These are phyloP conservation scores for Recurvirostra avosetta DNA, from an alignment of 2,113 vertebrate species.

Conservation along the genomic window DNA sequence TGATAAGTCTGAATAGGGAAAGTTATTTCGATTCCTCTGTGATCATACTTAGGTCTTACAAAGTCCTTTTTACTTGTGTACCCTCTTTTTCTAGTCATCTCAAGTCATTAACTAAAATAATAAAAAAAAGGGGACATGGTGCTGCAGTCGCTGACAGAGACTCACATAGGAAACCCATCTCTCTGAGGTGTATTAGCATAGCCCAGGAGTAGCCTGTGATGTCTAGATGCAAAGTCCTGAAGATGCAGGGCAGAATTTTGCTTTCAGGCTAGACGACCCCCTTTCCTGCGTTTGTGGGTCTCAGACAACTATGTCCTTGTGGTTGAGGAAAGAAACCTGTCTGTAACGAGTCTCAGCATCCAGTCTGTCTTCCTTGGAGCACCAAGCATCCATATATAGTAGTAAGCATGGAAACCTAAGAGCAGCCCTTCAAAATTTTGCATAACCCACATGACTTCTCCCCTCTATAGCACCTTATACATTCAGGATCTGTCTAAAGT, in stretches of 20 bases:
- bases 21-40: background rate
- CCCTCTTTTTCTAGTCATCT: background rate
- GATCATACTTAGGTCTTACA: background rate
- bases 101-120: background rate
- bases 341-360: background rate
- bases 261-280: background rate
- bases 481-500: background rate
- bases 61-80: background rate
- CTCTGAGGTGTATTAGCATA: rapidly evolving
- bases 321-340: background rate
- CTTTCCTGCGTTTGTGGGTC: background rate
- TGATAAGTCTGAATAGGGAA: background rate
- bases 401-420: background rate
- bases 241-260: background rate
- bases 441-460: background rate
- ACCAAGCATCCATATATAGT: background rate
- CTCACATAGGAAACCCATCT: background rate
- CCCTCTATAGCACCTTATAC: background rate
- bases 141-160: background rate
- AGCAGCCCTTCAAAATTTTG: background rate
- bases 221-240: background rate
- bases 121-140: background rate
- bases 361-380: background rate
- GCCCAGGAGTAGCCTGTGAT: background rate
- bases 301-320: background rate